Base-by-base conservation (phyloP, 64 coral and sea anemone genomes). In the Trachythela sp. region DNA sequence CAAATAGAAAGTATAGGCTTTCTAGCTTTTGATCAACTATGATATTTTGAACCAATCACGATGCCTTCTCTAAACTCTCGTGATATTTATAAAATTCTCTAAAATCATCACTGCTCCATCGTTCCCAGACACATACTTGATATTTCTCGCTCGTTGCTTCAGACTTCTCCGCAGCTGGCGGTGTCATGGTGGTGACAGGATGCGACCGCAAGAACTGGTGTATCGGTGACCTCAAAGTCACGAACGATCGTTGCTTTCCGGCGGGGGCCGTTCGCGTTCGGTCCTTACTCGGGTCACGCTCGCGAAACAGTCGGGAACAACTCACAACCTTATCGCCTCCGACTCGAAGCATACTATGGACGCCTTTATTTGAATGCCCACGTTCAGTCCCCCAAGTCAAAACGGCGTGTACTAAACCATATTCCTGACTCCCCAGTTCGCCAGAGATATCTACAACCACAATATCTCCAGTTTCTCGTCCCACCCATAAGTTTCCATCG, bases 51-150 rank as follows among this genome's bases (percentile, higher is more conserved):
- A n/a, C n/a, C n/a, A n/a, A n/a, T 64, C 26, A 64, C 20, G 24
- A 20, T 24, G 56, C 56, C 26, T 80, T 80, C 35, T 80, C 75
- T 37, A 80, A 39, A 5, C 30, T 30, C 33, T 80, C 37, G 33
- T 80, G 75, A 39, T 80, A 80, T 80, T 80, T 22, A 80, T 80
- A 80, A 80, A 80, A 80, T 2, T 36, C 15, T 80, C 30, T 17
- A 37, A 80, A 80, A 80, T 80, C 75, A 5, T 80, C 75, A 14
- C 37, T 80, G 8, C 33, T 39, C 75, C 75, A 80, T 80, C 30
- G 20, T 36, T 35, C 75, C 75, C 75, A 80, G 75, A 80, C 37
- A 9, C 33, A 17, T 4, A 80, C 17, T 29, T 34, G 26, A 30
- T 80, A 37, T 17, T 80, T 80, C 75, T 80, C 75, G 35, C 33